Base-by-base conservation (phyloP, 2,888 invertebrate species). In the Trissolcus japonicus region DNA sequence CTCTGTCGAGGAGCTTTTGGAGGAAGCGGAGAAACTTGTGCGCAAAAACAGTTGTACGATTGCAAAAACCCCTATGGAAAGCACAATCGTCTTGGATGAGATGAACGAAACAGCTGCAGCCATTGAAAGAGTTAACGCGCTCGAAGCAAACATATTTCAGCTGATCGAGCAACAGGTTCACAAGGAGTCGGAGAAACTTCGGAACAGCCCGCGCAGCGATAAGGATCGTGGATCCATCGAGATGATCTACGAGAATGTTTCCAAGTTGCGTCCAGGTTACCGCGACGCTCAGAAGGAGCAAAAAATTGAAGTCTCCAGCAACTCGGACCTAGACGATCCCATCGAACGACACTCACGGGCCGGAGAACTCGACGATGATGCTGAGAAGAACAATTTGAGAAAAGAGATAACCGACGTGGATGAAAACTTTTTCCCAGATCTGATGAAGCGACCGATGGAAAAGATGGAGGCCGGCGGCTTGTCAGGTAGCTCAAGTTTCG, bases 361-460 rank as follows among this genome's bases (percentile, higher is more conserved):
- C 4, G 86, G 87, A 53, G 86, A 88, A 29, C 54, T 75, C 2
- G 84, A 83, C 19, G 86, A 82, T 59, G 80, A 82, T 13, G 81
- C 80, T 1, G 80, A 83, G 35, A 88, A 87, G 50, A 85, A 87
- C 11, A 89, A 83, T 78, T 75, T 87, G 16, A 84, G 84, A 16
- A 86, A 88, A 40, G 88, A 89, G 78, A 88, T 88, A 55, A 88
- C 83, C 0, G 88, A 89, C 19, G 88, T 88, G 0, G 89, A 89
- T 56, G 87, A 88, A 69, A 84, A 87, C 76, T 89, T 88, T 69
- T 88, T 89, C 54, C 87, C 86, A 35, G 84, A 84, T 80, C 76
- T 87, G 17, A 68, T 88, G 9, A 84, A 82, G 40, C 82, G 75
- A 63, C 86, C 86, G 0, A 85, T 83, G 40, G 86, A 86, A 57